These are phyloP conservation scores for Cladopsammia gracilis DNA, from an alignment of 64 coral and sea anemone species.

Conservation along the genomic window DNA sequence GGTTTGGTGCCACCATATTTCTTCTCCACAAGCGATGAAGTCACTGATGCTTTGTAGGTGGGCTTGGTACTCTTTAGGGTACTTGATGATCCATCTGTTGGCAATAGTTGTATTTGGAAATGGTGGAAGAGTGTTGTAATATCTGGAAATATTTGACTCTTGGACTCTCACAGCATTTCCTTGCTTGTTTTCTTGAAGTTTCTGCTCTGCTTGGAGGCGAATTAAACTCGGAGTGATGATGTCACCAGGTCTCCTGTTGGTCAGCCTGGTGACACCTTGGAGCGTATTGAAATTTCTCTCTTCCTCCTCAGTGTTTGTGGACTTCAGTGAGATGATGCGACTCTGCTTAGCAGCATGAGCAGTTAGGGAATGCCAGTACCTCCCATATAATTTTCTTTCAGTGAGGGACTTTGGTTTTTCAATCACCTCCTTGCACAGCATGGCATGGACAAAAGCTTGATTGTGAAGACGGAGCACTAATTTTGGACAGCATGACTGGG, in stretches of 20 bases:
- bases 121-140: neutral
- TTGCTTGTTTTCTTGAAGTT: neutral
- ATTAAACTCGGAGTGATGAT: neutral
- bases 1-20: neutral
- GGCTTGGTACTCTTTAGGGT: neutral
- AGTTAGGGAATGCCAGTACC: neutral
- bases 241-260: too few species aligned
- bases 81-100: neutral
- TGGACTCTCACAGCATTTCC: neutral
- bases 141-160: neutral
- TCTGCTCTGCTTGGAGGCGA: neutral
- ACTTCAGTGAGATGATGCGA: neutral
- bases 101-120: neutral
- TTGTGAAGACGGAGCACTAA: slow-evolving; percentile 32
- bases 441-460: slow-evolving; percentile 16
- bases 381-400: neutral
- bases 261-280: neutral
- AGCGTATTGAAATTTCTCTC: slow-evolving; percentile 7
- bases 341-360: neutral
- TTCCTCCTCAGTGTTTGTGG: neutral
- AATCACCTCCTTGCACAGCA: neutral
- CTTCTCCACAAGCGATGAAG: neutral
- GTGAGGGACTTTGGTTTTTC: neutral
- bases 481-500: slow-evolving; percentile 17
- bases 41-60: neutral